A percentile compares a stretch with the other conserved stretches of the same genome.
phyloP scores from a whole-genome alignment of 2,888 invertebrate species.

The Octonoba sinensis region DNA sequence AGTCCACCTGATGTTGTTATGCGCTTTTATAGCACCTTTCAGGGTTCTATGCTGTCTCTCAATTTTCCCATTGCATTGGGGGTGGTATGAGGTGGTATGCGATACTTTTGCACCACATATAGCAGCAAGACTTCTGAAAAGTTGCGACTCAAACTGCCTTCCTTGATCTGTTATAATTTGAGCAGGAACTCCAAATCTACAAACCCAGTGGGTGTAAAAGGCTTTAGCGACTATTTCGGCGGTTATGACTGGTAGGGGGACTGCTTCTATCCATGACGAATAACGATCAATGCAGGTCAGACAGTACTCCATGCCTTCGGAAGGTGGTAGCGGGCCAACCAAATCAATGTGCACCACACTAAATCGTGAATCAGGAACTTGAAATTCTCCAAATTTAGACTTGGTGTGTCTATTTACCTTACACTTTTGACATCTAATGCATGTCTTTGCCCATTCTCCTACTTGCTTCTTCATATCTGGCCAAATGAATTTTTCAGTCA shows the following conservation, averaged over 20 bases:
- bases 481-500: slow-evolving; percentile 31
- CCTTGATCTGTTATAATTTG: slow-evolving; percentile 9
- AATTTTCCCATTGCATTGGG: slow-evolving; percentile 20
- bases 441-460: background rate
- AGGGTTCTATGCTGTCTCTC: slow-evolving; percentile 2
- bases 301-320: slow-evolving; percentile 8
- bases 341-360: slow-evolving; percentile 19
- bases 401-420: slow-evolving; percentile 10
- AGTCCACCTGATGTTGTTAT: slow-evolving; percentile 8
- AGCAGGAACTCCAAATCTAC: slow-evolving; percentile 9
- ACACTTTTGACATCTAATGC: slow-evolving; percentile 3
- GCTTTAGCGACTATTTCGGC: slow-evolving; percentile 8
- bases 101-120: slow-evolving; percentile 13
- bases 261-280: slow-evolving; percentile 7
- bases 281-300: slow-evolving; percentile 16
- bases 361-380: slow-evolving; percentile 10
- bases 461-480: slow-evolving; percentile 15
- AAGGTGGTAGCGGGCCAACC: slow-evolving; percentile 14
- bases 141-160: slow-evolving; percentile 10
- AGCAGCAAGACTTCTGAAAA: slow-evolving; percentile 9
- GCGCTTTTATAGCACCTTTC: too few relatives aligned
- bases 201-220: slow-evolving; percentile 20
- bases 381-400: background rate
- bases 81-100: slow-evolving; percentile 13
- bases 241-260: background rate